A percentile compares a stretch with the other conserved stretches of the same genome.
Conservation (phyloP, 2,888 invertebrate species). For the Torymus auratus region DNA sequence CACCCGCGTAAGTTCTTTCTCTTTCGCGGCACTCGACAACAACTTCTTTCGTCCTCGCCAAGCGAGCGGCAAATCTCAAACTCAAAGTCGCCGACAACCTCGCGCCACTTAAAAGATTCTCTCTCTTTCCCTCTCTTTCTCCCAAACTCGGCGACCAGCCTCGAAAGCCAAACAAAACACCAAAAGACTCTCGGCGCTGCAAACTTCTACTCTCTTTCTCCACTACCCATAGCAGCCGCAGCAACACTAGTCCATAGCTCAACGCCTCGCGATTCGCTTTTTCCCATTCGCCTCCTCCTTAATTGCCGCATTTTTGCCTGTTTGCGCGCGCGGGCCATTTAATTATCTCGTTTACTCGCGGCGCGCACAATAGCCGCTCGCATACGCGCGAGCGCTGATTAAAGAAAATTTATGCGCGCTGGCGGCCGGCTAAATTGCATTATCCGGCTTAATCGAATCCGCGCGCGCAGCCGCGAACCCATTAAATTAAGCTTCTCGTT, state of each 20-base stretch:
- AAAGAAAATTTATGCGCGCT: conserved; percentile 54
- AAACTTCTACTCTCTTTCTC: no score
- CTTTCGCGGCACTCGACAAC: not conserved
- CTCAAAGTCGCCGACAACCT: not conserved
- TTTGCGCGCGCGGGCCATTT: conserved; percentile 38
- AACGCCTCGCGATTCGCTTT: no score
- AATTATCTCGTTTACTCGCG: conserved; percentile 40
- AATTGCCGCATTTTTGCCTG: conserved; percentile 26
- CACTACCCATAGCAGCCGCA: no score
- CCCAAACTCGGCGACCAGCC: no score
- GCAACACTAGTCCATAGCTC: no score
- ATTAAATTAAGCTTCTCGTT: conserved; percentile 39
- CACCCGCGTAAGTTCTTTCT: conserved; percentile 6
- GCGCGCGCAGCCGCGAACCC: conserved; percentile 19
- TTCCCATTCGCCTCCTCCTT: not conserved
- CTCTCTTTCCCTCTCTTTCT: no score
- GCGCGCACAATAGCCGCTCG: no score
- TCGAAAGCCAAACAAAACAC: no score
- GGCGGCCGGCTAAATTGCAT: conserved; percentile 44
- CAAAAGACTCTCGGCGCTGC: no score
- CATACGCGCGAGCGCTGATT: conserved; percentile 37
- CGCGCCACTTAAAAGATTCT: no score
- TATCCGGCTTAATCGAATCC: conserved; percentile 55
- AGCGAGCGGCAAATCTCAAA: conserved; percentile 18
- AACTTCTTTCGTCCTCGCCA: no score